Percentiles rank a stretch among this genome's conserved stretches.
These are phyloP conservation scores for Brachypteracias leptosomus DNA, from an alignment of 2,113 vertebrate genomes.

Conservation along the genomic window DNA sequence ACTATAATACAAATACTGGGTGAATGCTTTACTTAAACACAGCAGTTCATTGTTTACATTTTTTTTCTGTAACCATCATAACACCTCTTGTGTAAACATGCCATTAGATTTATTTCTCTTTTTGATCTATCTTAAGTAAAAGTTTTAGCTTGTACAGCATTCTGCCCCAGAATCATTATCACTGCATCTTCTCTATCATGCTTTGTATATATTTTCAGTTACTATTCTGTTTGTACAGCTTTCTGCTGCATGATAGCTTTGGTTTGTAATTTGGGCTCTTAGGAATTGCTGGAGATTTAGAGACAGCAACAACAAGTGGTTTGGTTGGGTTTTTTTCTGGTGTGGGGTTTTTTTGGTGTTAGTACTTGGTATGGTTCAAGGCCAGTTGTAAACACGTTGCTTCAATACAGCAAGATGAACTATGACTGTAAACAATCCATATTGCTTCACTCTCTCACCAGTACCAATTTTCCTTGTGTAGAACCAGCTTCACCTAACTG, in stretches of 20 bases:
- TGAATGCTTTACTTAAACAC: background rate
- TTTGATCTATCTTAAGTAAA: background rate
- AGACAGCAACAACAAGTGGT: background rate
- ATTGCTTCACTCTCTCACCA: background rate
- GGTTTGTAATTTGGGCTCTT: background rate
- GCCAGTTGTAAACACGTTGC: background rate
- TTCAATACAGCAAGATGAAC: background rate
- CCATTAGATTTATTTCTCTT: background rate
- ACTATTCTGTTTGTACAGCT: background rate
- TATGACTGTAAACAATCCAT: background rate
- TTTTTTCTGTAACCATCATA: background rate
- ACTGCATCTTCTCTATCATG: background rate
- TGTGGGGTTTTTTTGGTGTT: background rate
- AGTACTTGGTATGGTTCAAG: background rate
- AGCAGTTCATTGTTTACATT: background rate
- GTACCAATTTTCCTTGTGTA: background rate
- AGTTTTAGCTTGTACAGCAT: background rate
- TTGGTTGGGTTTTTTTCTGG: too few species aligned
- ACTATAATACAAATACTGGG: background rate
- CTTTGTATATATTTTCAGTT: background rate
- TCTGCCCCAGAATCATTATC: background rate
- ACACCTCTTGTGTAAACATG: background rate
- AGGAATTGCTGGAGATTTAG: background rate
- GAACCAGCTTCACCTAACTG: background rate
- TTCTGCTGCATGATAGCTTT: background rate